Percentiles rank a stretch among this genome's conserved stretches.
These are phyloP conservation scores for Aphaenogaster rudis DNA, from an alignment of 1,140 invertebrate genomes.

Conservation along the genomic window DNA sequence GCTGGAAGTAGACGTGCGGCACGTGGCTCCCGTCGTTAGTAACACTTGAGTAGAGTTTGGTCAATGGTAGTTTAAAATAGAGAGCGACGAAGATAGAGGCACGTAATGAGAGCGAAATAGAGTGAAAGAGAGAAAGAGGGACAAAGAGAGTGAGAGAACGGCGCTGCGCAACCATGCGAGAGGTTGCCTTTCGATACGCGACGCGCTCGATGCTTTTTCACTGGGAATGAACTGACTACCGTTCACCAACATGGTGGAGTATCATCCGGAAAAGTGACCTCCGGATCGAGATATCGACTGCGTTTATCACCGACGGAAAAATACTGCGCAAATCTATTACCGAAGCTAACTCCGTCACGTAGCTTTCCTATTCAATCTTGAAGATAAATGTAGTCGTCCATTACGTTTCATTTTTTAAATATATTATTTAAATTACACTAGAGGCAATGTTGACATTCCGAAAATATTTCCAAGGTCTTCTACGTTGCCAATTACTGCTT, in stretches of 20 bases:
- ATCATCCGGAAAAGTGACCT: conserved; percentile 39
- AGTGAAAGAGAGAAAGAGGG: conserved; percentile 6
- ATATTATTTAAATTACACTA: not conserved
- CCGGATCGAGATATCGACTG: conserved; percentile 19
- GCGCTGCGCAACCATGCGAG: conserved; percentile 67
- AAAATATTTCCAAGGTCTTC: not conserved
- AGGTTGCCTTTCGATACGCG: conserved; percentile 69
- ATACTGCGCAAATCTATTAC: no score
- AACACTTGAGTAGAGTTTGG: conserved; percentile 81
- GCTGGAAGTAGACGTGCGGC: conserved; percentile 52
- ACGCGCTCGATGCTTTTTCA: conserved; percentile 71
- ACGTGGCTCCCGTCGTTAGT: conserved; percentile 79
- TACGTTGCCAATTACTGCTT: not conserved
- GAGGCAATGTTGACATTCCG: not conserved
- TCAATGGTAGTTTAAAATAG: conserved; percentile 84
- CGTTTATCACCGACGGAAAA: conserved; percentile 1
- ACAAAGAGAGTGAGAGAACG: conserved; percentile 21
- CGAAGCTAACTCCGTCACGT: not conserved
- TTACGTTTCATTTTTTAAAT: not conserved
- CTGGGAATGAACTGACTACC: conserved; percentile 52
- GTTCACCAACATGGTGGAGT: conserved; percentile 16
- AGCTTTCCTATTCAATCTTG: not conserved
- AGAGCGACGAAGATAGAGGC: conserved; percentile 63
- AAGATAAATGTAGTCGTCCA: not conserved
- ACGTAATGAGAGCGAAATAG: conserved; percentile 58